Base-by-base conservation (phyloP, 2,888 invertebrate genomes). In the Perithous albicinctus region DNA sequence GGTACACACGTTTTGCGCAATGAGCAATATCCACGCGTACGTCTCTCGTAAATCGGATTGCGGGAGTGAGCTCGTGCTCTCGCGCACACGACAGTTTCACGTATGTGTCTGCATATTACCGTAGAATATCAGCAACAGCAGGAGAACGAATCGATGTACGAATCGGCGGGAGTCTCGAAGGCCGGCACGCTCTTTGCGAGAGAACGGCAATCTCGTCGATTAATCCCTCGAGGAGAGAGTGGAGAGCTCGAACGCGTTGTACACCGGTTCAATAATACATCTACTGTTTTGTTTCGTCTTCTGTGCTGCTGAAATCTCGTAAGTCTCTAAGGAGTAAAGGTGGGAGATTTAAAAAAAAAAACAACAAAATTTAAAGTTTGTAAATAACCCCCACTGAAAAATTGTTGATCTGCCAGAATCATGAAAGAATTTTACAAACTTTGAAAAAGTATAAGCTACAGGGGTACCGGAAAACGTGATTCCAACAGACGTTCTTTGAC, bases 191-290 rank as follows among this genome's bases (percentile, higher is more conserved):
- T 70, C 64, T 51, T 43, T 82, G 15, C 61, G 54, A 54, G 66
- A 59, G 64, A 77, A 70, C 74, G 78, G 74, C 78, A 83, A 78
- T 83, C 73, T 78, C 70, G 66, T 75, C 64, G 74, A 83, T 83
- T 83, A 83, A 80, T 83, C 80, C 83, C 77, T 69, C 41, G 77
- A 77, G 80, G 23, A 51, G 23, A n/a, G n/a, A n/a, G n/a, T n/a
- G n/a, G 10, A 20, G 32, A 73, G 72, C 35, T 70, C 56, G 63
- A 69, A 46, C 46, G 51, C 26, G 3, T 43, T 43, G 6, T 15
- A 6, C 12, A 43, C 43, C 15, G 12, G 6, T n/a, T n/a, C n/a
- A n/a, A n/a, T n/a, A 43, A 15, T 15, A 15, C 15, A 12, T 15
- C n/a, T 35, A 43, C 38, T 59, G 61, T 54, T 59, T 77, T 46